Evolutionary conservation across 2,888 invertebrate species (phyloP), one percentile per base, ranked within the genome.

Genomic region (Belgica antarctica): DNA sequence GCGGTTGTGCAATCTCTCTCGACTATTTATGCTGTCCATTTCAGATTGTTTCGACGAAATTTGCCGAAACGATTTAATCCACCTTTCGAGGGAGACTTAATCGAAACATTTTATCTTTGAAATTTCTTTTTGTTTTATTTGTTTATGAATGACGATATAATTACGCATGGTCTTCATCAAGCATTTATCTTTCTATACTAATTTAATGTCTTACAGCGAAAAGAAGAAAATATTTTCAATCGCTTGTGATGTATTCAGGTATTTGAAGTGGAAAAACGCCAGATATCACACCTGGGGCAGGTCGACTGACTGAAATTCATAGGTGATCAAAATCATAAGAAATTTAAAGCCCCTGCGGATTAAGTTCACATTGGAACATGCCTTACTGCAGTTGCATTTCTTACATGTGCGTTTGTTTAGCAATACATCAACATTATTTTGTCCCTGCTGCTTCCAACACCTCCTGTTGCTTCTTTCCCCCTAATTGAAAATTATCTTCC

Each of bases 1-100:
- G 17, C 10, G n/a, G 46, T 66, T 47, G 47, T 41, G 65, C 65
- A 66, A 66, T 66, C n/a, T n/a, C n/a, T n/a, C n/a, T n/a, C n/a
- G n/a, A n/a, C n/a, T n/a, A n/a, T n/a, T n/a, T n/a, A n/a, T n/a
- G n/a, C n/a, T n/a, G n/a, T n/a, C n/a, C n/a, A n/a, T n/a, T n/a
- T n/a, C n/a, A n/a, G n/a, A n/a, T n/a, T n/a, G n/a, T n/a, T n/a
- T n/a, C n/a, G n/a, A n/a, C n/a, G n/a, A n/a, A n/a, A n/a, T n/a
- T n/a, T n/a, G n/a, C n/a, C n/a, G n/a, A n/a, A n/a, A n/a, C 41
- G 41, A 41, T 2, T 2, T 10, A 10, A 41, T 41, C 41, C 10
- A 41, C 41, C 41, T 41, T n/a, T 41, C 41, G n/a, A n/a, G 4
- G 41, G 12, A 12, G 41, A 5, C 41, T 2, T n/a, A 41, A 10